Conservation (phyloP, 2,797 vertebrate species). For the Lemur catta region DNA sequence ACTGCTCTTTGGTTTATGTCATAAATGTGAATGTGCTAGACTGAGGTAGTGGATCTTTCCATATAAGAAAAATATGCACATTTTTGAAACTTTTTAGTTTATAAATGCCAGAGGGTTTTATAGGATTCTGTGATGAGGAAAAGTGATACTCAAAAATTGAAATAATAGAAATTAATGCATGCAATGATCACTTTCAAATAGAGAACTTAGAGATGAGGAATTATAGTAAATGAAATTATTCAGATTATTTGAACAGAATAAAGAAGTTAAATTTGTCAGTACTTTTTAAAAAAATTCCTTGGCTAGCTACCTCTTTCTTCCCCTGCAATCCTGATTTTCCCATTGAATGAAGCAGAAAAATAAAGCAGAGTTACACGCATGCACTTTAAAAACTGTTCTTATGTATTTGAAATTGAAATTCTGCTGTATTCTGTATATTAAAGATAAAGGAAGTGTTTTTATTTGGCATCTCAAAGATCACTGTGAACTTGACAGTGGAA, state of each 20-base stretch:
- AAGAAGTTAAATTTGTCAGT: not conserved
- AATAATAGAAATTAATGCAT: not conserved
- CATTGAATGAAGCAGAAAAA: not conserved
- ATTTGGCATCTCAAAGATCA: not conserved
- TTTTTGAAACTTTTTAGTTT: slow-evolving; percentile 2
- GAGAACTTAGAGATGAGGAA: not conserved
- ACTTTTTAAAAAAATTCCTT: not conserved
- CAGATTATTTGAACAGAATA: slow-evolving; percentile 21
- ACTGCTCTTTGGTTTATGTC: not conserved
- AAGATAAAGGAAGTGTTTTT: slow-evolving; percentile 23
- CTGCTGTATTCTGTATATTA: slow-evolving; percentile 23
- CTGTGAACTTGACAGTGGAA: not conserved
- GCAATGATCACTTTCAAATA: not conserved
- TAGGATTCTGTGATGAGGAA: not conserved
- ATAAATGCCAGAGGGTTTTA: slow-evolving; percentile 9
- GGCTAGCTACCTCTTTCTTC: not conserved
- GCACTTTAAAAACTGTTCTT: not conserved
- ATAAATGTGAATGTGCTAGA: not conserved
- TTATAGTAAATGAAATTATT: slow-evolving; percentile 44
- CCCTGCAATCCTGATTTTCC: not conserved
- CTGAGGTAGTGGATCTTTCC: not conserved
- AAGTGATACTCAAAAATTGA: slow-evolving; percentile 32
- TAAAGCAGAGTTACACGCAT: not conserved
- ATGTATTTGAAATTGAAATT: not conserved
- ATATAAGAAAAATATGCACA: not conserved